phyloP scores from a whole-genome alignment of 2,113 vertebrate genomes.

The Dasypus novemcinctus region DNA sequence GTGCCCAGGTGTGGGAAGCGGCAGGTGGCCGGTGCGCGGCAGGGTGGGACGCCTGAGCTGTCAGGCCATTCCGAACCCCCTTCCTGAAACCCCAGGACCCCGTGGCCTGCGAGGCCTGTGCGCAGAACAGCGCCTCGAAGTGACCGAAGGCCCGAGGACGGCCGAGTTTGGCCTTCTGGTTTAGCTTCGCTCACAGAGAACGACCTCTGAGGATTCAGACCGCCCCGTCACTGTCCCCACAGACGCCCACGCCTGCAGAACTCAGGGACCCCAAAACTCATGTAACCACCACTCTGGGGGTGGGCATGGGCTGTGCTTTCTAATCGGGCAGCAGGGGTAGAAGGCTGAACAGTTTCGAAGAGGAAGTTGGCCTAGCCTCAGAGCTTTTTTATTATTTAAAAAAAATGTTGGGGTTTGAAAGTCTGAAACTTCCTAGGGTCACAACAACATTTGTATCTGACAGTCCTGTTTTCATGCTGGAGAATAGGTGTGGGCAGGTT shows the following conservation, averaged over 20 bases:
- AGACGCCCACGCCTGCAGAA: not conserved
- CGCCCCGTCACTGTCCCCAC: not conserved
- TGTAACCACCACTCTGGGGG: not conserved
- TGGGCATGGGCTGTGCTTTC: fast-evolving
- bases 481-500: not conserved
- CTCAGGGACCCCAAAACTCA: too few species aligned
- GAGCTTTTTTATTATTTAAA: not conserved
- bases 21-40: not conserved
- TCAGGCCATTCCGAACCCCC: not conserved
- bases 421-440: not conserved
- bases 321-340: not conserved
- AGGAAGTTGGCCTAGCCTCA: not conserved
- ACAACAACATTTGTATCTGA: not conserved
- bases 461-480: not conserved
- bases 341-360: not conserved
- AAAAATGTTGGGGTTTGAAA: not conserved
- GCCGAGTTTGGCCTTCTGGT: not conserved
- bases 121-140: not conserved
- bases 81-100: not conserved
- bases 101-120: too few species aligned
- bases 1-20: not conserved
- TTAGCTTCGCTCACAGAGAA: not conserved
- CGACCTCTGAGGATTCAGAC: not conserved
- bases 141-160: not conserved
- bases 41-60: not conserved